Evolutionary conservation across 2,888 invertebrate species (phyloP), one percentile per base, ranked within the genome.

Genomic region (Hoplodrina ambigua): DNA sequence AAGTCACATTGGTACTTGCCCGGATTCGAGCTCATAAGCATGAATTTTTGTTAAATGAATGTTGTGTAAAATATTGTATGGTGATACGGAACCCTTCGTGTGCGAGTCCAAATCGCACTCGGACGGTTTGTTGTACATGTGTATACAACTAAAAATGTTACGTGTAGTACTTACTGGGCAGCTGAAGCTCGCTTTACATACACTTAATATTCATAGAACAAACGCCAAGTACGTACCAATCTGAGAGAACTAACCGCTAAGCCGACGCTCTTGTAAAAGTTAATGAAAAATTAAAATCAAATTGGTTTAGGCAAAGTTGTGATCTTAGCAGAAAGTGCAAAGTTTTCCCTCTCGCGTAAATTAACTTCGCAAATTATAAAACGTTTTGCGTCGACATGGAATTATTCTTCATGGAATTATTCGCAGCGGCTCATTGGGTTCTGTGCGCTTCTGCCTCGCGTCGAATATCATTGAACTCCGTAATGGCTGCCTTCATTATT

Each of bases 251-350:
- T 72, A 52, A 37, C 56, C 63, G 46, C 67, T 62, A 41, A 77
- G 64, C 25, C 55, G 25, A 20, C 30, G 49, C 41, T 63, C 65
- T 78, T 65, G 65, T 69, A 54, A 20, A 78, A 74, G 19, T 67
- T 69, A 74, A 78, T 78, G 69, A 78, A 78, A 78, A 67, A 78
- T 78, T 78, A 57, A 78, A 63, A 78, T 73, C 63, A 57, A 78
- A 78, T 78, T 74, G 78, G 66, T 78, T 78, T 58, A 74, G 25
- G 46, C 52, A 67, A 78, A 78, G 66, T 74, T 78, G 69, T 73
- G 69, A 78, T 69, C 50, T 74, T 33, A 63, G 49, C 52, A 66
- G 66, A 60, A 54, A 68, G 63, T 63, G 64, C 65, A 25, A 57
- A 78, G 60, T 78, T 69, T 69, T 50, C 66, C 33, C 55, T 66